Conservation (phyloP, 2,888 invertebrate species). For the Heteromurus nitidus region DNA sequence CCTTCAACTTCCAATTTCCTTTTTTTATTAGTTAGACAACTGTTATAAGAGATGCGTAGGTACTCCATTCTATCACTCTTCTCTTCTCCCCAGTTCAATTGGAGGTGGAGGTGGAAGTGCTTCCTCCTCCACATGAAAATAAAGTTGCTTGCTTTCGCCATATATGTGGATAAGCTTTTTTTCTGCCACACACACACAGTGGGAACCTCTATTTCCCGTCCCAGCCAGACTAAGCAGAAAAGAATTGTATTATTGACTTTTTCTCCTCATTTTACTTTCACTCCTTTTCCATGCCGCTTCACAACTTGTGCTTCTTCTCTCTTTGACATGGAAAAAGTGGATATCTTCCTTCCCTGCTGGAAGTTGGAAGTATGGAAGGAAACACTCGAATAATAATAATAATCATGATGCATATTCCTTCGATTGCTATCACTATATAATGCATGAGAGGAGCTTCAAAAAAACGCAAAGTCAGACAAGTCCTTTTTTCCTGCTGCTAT, state of each 20-base stretch:
- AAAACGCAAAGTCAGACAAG: constrained; percentile 22
- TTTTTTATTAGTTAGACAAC: constrained; percentile 53
- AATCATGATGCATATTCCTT: constrained; percentile 43
- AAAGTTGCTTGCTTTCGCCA: too few relatives aligned
- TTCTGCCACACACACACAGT: too few relatives aligned
- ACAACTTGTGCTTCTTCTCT: neutral
- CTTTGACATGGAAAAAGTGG: neutral
- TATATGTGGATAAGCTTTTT: too few relatives aligned
- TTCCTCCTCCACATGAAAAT: too few relatives aligned
- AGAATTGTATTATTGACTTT: constrained; percentile 35
- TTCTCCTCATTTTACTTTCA: constrained; percentile 51
- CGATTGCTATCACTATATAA: constrained; percentile 24
- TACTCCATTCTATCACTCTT: too few relatives aligned
- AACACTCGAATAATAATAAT: constrained; percentile 48
- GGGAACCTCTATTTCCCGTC: too few relatives aligned
- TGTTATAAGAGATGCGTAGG: neutral
- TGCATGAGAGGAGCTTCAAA: constrained; percentile 20
- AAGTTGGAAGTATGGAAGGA: constrained; percentile 3
- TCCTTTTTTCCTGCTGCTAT: too few relatives aligned
- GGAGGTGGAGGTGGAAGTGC: too few relatives aligned
- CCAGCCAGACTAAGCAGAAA: neutral
- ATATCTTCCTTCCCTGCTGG: neutral
- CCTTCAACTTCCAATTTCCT: constrained; percentile 47
- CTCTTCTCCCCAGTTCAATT: constrained; percentile 3
- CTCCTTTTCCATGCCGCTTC: neutral